These are phyloP conservation scores for Pediacus dermestoides DNA, from an alignment of 2,888 invertebrate species.

Conservation along the genomic window DNA sequence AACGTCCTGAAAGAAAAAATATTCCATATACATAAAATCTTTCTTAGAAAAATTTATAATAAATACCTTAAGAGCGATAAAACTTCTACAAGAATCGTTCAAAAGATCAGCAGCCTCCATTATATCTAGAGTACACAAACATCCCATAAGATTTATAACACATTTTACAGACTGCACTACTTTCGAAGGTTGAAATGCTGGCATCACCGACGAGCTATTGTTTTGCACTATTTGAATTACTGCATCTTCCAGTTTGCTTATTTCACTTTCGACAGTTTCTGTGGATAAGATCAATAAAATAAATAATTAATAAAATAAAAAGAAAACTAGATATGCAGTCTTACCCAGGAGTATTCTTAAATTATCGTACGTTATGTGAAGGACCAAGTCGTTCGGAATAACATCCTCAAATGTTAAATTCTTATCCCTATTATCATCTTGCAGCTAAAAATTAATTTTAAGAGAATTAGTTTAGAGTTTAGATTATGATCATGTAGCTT, in stretches of 20 bases:
- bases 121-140: conserved; percentile 84
- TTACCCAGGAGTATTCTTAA: conserved; percentile 80
- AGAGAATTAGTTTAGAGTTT: conserved; percentile 3
- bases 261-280: conserved; percentile 80
- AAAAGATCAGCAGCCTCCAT: conserved; percentile 63
- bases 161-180: conserved; percentile 91
- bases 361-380: conserved; percentile 76
- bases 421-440: conserved; percentile 77
- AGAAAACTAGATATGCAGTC: conserved; percentile 6
- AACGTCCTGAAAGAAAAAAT: conserved; percentile 27
- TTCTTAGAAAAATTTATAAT: too few relatives aligned
- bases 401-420: conserved; percentile 74
- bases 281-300: conserved; percentile 20
- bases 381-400: conserved; percentile 69
- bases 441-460: conserved; percentile 48
- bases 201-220: conserved; percentile 43
- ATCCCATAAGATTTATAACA: conserved; percentile 83
- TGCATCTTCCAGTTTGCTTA: conserved; percentile 69
- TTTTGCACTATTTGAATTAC: conserved; percentile 52
- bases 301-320: conserved; percentile 14
- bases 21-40: too few relatives aligned
- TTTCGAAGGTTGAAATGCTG: conserved; percentile 61
- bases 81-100: conserved; percentile 35
- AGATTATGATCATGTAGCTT: conserved; percentile 33
- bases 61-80: too few relatives aligned